Base-by-base conservation (phyloP, 2,888 invertebrate species). In the Crocallis elinguaria region DNA sequence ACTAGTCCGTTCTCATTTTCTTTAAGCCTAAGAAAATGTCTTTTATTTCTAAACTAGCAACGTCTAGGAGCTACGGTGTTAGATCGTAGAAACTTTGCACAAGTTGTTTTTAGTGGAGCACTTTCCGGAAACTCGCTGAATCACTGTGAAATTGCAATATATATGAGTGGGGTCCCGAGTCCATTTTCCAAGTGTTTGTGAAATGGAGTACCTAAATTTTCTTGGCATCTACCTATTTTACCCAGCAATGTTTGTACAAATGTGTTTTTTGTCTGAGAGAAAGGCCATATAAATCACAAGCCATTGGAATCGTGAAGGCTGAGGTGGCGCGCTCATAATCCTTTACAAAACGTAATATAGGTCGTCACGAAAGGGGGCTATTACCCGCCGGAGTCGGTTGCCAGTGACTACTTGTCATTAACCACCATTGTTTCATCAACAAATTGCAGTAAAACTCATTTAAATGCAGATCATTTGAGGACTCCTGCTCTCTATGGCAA, bases 331-430 rank as follows among this genome's bases (percentile, higher is more conserved):
- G 77, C 67, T 68, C 62, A 63, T 66, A 71, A 77, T 78, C 74
- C 72, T 67, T 66, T 60, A 61, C 67, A 64, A 61, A 62, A 68
- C 67, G 66, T 79, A 81, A 82, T 82, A 74, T 67, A 66, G 59
- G 54, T 68, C 70, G 78, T 69, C 85, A 84, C 80, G 83, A 76
- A 76, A 85, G 68, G 73, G 65, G 73, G 69, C 78, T 74, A 84
- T 83, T 83, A 78, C 70, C 69, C 61, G 57, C 70, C 69, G 61
- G 57, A 62, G 57, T 60, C 63, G 62, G 67, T 75, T 71, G 64
- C 62, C 64, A 59, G 69, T 69, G 71, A 78, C 75, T 67, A 74
- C 70, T 69, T 69, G 71, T 77, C 78, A 78, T 84, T 84, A 82
- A 64, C 69, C 66, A 62, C 67, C 69, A 71, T 76, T 78, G 75